A percentile compares a stretch with the other conserved stretches of the same genome.
These are phyloP conservation scores for Diarsia mendica DNA, from an alignment of 2,888 invertebrate species.

Conservation along the genomic window DNA sequence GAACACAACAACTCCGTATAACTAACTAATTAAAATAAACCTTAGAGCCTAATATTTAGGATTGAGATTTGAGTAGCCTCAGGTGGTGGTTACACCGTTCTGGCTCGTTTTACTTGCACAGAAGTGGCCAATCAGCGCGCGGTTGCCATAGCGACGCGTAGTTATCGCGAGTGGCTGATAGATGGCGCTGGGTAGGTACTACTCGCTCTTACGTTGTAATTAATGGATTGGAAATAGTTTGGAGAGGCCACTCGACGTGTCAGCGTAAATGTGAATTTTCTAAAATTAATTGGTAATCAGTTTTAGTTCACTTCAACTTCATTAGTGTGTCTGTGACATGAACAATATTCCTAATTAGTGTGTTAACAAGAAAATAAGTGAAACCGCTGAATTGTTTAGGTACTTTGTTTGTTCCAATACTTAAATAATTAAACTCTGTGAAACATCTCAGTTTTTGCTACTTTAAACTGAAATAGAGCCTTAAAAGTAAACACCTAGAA, in stretches of 20 bases:
- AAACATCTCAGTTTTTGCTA: not conserved
- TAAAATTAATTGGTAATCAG: constrained; percentile 40
- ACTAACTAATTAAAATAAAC: constrained; percentile 72
- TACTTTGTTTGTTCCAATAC: not conserved
- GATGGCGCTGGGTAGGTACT: constrained; percentile 80
- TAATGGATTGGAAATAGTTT: constrained; percentile 65
- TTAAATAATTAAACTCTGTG: not conserved
- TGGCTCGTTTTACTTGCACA: constrained; percentile 62
- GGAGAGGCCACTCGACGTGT: constrained; percentile 25
- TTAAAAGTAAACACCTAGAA: not conserved
- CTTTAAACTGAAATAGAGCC: not conserved
- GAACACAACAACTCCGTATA: constrained; percentile 65
- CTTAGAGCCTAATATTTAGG: constrained; percentile 70
- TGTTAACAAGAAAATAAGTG: not conserved
- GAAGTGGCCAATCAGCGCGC: constrained; percentile 88
- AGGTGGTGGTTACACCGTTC: constrained; percentile 75
- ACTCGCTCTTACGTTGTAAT: constrained; percentile 45
- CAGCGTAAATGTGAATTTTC: constrained; percentile 14
- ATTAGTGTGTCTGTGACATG: not conserved
- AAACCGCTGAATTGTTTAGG: not conserved
- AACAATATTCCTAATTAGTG: not conserved
- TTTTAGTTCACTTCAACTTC: constrained; percentile 17
- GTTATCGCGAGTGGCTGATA: constrained; percentile 73
- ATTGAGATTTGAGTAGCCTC: constrained; percentile 74
- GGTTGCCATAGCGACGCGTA: constrained; percentile 84